Evolutionary conservation across 2,797 vertebrate species (phyloP), one percentile per base, ranked within the genome.

Genomic region (Sebastes matsubarae): DNA sequence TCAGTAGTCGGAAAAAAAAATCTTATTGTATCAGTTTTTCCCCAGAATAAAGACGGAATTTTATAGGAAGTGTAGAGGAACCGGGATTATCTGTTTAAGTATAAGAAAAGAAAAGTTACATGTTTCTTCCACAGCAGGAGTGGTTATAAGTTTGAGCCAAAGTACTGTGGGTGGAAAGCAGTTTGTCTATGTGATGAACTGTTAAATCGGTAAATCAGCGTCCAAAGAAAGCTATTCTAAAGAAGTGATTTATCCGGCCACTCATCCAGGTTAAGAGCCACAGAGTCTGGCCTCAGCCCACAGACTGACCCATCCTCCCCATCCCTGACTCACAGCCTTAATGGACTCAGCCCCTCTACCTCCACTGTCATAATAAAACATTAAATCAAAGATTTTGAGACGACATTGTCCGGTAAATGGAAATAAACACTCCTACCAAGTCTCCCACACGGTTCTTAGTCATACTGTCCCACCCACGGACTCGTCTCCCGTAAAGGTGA

Each of bases 271-370:
- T 87, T 80, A 58, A 81, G 90, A 87, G 86, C 82, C 88, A 32
- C 69, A 46, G 71, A 81, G 88, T 91, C 88, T 82, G 86, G 68
- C 75, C 80, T 78, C 70, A 75, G 81, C 86, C 88, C 84, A 89
- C 90, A 81, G 75, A 61, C 87, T 64, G 88, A 83, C 80, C 81
- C 32, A 13, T 81, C 87, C 79, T 84, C 84, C 77, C 46, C 75
- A 4, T 61, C 73, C 69, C 86, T 91, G 91, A 91, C 84, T 92
- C 92, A 91, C 82, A 69, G 12, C 68, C 71, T n/a, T 91, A 91
- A 92, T 90, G 86, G 89, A 89, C n/a, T 58, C 77, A 57, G 82
- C 72, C 55, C 30, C 32, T 83, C 61, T 79, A 22, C 86, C 83
- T 89, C 80, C 58, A 8, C 88, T 80, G 79, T 88, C 86, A 90